phyloP scores from a whole-genome alignment of 2,888 invertebrate genomes.

The Lingula anatina region DNA sequence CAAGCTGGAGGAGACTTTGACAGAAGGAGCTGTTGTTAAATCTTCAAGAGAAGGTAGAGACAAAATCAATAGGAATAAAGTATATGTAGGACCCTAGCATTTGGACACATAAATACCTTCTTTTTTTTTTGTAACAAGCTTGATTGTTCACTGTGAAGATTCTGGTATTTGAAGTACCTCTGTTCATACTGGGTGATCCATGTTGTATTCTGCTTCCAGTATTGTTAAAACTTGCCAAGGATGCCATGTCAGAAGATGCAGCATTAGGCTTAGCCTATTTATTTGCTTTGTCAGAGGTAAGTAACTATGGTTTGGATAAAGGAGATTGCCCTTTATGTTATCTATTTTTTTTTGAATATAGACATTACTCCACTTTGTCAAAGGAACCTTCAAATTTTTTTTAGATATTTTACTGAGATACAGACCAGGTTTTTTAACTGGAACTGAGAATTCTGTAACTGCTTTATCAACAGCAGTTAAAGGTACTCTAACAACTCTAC shows the following conservation, averaged over 20 bases:
- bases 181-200: too few relatives aligned
- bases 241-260: conserved; percentile 56
- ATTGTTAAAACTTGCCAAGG: conserved; percentile 55
- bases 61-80: too few relatives aligned
- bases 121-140: too few relatives aligned
- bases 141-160: too few relatives aligned
- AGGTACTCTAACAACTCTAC: not conserved
- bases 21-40: conserved; percentile 26
- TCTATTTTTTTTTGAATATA: not conserved
- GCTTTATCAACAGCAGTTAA: not conserved
- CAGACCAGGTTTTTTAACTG: not conserved
- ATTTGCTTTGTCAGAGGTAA: conserved; percentile 51
- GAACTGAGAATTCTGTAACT: not conserved
- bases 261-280: conserved; percentile 57
- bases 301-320: not conserved
- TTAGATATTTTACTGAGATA: not conserved
- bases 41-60: not conserved
- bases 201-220: conserved; percentile 47
- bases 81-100: too few relatives aligned
- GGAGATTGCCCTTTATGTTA: not conserved
- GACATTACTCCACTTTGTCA: not conserved
- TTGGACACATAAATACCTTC: too few relatives aligned
- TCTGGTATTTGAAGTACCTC: too few relatives aligned
- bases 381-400: not conserved
- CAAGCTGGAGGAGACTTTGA: conserved; percentile 43